Conservation (phyloP, 2,888 invertebrate genomes). For the Plagiodera versicolora region DNA sequence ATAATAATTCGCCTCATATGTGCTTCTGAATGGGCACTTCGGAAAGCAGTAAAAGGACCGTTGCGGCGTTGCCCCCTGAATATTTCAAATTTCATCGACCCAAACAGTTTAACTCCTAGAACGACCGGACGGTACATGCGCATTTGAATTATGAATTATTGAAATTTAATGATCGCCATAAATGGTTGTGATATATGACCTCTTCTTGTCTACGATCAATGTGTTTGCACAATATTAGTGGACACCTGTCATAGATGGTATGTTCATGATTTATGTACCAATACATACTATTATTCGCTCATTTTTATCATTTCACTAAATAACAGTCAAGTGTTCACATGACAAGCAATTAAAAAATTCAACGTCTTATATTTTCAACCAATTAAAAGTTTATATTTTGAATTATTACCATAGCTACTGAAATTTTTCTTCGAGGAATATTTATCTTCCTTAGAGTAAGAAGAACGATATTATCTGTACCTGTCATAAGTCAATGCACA, state of each 20-base stretch:
- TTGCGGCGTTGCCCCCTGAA: background rate
- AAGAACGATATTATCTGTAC: too few relatives aligned
- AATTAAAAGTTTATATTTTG: too few relatives aligned
- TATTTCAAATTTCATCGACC: background rate
- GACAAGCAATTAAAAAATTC: too few relatives aligned
- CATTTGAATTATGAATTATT: slow-evolving; percentile 7
- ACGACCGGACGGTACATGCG: background rate
- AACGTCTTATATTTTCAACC: too few relatives aligned
- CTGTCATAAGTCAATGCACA: too few relatives aligned
- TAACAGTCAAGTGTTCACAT: too few relatives aligned
- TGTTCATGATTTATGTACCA: background rate
- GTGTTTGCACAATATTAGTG: background rate
- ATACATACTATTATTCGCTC: too few relatives aligned
- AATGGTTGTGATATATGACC: slow-evolving; percentile 6
- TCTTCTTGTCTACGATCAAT: background rate
- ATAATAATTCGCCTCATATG: background rate
- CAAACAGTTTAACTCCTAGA: background rate
- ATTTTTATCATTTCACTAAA: too few relatives aligned
- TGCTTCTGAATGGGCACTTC: background rate
- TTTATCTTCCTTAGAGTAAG: too few relatives aligned
- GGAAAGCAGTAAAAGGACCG: background rate
- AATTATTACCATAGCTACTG: too few relatives aligned
- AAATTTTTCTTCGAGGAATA: too few relatives aligned
- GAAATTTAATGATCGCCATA: slow-evolving; percentile 6
- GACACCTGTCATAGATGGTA: background rate